Base-by-base conservation (phyloP, 2,888 invertebrate species). In the Cynaeus angustus region DNA sequence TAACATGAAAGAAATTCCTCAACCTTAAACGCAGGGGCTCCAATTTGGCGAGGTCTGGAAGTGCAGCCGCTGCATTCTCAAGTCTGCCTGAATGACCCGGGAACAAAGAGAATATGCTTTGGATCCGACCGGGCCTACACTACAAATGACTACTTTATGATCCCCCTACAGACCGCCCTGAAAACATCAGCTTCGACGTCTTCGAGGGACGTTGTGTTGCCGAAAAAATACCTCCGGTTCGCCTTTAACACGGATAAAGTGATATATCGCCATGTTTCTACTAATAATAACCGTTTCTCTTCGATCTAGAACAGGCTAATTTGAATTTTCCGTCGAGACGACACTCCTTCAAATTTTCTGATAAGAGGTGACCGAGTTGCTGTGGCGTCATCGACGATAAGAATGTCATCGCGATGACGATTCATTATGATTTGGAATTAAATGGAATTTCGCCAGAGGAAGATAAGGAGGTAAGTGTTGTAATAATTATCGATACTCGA, bases 61-160 rank as follows among this genome's bases (percentile, higher is more conserved):
- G 43, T 55, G 48, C 66, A 62, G 70, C 56, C 12, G 64, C 75
- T 72, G 77, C 77, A 75, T 76, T 76, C 75, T 75, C 70, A 66
- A 71, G 73, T 70, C 73, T 70, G 74, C 72, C 72, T 74, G 75
- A 77, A 76, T 74, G 74, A 75, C 75, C 73, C 68, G 68, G 72
- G 77, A 77, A 77, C 77, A 77, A 77, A 77, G 74, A 67, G 33
- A 30, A 71, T 68, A 66, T 66, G 12, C 71, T 56, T 66, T 13
- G 53, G 46, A 64, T 55, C 66, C 67, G 68, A 62, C 71, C 61
- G 72, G 75, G 73, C 73, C 70, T 66, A 68, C 67, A 68, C 64
- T 71, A 75, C 73, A 76, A 75, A 74, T 75, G 72, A 73, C 72
- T 74, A 72, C 74, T 75, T 74, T 71, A 72, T 70, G 70, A 70